phyloP scores from a whole-genome alignment of 2,888 invertebrate genomes.

The Tiliacea citrago region DNA sequence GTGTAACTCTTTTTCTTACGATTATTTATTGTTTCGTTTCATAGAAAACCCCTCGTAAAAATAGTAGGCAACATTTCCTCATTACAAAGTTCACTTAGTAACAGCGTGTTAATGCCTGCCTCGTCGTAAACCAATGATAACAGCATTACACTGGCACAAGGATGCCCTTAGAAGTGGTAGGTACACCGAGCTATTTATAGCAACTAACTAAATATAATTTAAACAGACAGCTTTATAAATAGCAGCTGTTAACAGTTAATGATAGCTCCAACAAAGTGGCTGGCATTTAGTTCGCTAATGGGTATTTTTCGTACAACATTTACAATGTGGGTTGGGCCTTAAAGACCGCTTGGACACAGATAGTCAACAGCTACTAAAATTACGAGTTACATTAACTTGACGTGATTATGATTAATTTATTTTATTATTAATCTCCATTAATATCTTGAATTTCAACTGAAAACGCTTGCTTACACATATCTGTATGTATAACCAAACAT shows the following conservation, averaged over 20 bases:
- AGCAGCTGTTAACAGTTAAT: conserved; percentile 75
- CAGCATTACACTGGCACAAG: conserved; percentile 42
- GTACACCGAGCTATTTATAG: conserved; percentile 46
- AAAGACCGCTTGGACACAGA: conserved; percentile 26
- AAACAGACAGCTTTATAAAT: conserved; percentile 70
- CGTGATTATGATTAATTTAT: background rate
- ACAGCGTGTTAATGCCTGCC: conserved; percentile 22
- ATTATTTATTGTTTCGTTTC: conserved; percentile 28
- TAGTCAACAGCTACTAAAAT: conserved; percentile 11
- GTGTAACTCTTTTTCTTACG: conserved; percentile 3
- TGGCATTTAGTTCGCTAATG: conserved; percentile 75
- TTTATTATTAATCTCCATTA: background rate
- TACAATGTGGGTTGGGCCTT: conserved; percentile 55
- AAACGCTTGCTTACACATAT: background rate
- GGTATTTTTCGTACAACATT: conserved; percentile 76
- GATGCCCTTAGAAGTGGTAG: conserved; percentile 26
- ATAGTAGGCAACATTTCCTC: background rate
- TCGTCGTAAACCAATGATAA: conserved; percentile 57
- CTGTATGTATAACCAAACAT: background rate
- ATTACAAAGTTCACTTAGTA: conserved; percentile 24
- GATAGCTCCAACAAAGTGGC: conserved; percentile 79
- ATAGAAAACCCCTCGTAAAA: conserved; percentile 5
- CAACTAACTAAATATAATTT: conserved; percentile 62
- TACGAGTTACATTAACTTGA: conserved; percentile 8
- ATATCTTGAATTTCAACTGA: background rate